Percentiles rank a stretch among this genome's conserved stretches.
Conservation (phyloP, 1,140 invertebrate genomes). For the Prorops nasuta region DNA sequence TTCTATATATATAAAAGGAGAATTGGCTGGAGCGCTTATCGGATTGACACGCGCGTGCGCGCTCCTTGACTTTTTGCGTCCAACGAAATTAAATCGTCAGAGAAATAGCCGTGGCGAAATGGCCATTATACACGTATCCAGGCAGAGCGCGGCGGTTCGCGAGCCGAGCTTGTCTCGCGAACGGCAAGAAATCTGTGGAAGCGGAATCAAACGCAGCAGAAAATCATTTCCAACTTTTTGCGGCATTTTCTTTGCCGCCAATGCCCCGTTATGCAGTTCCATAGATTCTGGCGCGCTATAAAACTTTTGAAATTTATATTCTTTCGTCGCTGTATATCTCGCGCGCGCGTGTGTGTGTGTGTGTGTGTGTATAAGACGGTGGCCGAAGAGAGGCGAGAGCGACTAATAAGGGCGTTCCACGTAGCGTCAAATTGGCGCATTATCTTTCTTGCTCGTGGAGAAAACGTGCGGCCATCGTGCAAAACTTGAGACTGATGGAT, state of each 20-base stretch:
- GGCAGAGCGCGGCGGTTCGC: background rate
- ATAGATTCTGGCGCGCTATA: too few species aligned
- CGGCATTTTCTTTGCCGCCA: background rate
- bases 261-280: too few species aligned
- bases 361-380: too few species aligned
- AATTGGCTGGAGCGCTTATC: too few species aligned
- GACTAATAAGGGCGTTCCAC: too few species aligned
- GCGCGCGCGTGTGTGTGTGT: too few species aligned
- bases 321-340: too few species aligned
- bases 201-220: constrained; percentile 14
- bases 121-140: constrained; percentile 6
- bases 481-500: background rate
- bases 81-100: constrained; percentile 14
- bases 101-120: constrained; percentile 4
- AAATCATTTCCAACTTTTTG: constrained; percentile 17
- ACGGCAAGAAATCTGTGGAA: constrained; percentile 1
- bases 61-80: too few species aligned
- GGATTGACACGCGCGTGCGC: too few species aligned
- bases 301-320: too few species aligned
- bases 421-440: background rate
- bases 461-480: background rate
- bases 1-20: too few species aligned
- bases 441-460: background rate
- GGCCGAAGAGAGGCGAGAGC: background rate
- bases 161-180: background rate